Evolutionary conservation across 2,113 vertebrate species (phyloP).

Genomic region (Pangasianodon hypophthalmus): DNA sequence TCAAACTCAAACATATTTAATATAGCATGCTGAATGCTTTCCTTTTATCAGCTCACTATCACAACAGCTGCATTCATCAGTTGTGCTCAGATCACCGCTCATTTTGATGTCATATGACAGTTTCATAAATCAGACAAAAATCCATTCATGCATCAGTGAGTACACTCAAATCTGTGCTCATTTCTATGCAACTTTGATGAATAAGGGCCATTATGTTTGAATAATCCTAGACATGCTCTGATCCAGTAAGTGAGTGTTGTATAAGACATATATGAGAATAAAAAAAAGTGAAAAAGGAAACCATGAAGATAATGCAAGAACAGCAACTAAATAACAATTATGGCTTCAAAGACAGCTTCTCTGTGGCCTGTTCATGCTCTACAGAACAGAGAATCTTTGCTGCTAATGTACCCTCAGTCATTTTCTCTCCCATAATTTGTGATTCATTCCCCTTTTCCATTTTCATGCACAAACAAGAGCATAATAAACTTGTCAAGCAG

Average conservation of each 20-base stretch:
- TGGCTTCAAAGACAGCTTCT: background rate
- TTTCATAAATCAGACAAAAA: background rate
- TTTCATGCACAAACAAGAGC: background rate
- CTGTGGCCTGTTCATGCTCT: conserved; percentile 3
- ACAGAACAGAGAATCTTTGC: conserved; percentile 5
- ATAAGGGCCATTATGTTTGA: conserved; percentile 17
- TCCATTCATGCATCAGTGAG: background rate
- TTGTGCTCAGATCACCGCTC: background rate
- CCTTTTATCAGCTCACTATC: background rate
- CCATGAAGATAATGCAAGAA: background rate
- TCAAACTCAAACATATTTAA: background rate
- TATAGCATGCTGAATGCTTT: background rate
- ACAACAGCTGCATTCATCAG: background rate
- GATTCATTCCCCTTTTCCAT: background rate
- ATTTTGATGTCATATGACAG: background rate
- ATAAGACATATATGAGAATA: background rate
- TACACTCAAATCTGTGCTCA: background rate
- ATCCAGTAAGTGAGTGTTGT: background rate
- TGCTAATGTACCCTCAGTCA: background rate
- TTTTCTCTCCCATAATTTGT: background rate
- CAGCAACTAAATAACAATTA: conserved; percentile 8
- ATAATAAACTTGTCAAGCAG: background rate
- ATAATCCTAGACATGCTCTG: background rate
- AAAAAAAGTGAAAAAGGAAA: background rate
- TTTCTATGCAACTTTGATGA: background rate